phyloP scores from a whole-genome alignment of 2,113 vertebrate species.

The Sorex araneus region DNA sequence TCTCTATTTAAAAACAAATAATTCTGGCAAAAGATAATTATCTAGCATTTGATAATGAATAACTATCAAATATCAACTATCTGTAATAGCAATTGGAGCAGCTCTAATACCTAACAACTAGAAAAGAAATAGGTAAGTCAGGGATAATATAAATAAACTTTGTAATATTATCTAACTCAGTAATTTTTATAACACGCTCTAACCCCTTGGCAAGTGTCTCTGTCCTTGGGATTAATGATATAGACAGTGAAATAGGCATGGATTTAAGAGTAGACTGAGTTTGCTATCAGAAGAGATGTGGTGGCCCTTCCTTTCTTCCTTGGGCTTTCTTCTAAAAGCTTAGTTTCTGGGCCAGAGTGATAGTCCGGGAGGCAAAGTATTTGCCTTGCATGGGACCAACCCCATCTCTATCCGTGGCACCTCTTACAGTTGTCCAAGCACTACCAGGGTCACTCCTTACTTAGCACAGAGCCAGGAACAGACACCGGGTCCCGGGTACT shows the following conservation, averaged over 20 bases:
- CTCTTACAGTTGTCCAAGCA: too few relatives aligned
- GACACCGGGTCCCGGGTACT: too few relatives aligned
- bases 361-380: too few relatives aligned
- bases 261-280: slow-evolving; percentile 7
- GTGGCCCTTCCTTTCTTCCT: too few relatives aligned
- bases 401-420: too few relatives aligned
- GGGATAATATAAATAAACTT: not conserved
- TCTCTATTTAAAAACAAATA: slow-evolving; percentile 42
- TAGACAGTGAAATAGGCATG: not conserved
- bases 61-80: not conserved
- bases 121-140: slow-evolving; percentile 2
- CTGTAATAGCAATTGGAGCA: not conserved
- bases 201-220: not conserved
- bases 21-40: slow-evolving; percentile 3
- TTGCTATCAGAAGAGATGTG: not conserved
- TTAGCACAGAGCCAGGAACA: too few relatives aligned
- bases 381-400: too few relatives aligned
- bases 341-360: too few relatives aligned
- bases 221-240: not conserved
- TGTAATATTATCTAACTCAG: not conserved
- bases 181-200: not conserved
- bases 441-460: too few relatives aligned
- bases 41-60: not conserved
- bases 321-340: slow-evolving; percentile 10
- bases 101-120: not conserved